These are phyloP conservation scores for Pogonocichla stellata DNA, from an alignment of 2,113 vertebrate genomes.

Conservation along the genomic window DNA sequence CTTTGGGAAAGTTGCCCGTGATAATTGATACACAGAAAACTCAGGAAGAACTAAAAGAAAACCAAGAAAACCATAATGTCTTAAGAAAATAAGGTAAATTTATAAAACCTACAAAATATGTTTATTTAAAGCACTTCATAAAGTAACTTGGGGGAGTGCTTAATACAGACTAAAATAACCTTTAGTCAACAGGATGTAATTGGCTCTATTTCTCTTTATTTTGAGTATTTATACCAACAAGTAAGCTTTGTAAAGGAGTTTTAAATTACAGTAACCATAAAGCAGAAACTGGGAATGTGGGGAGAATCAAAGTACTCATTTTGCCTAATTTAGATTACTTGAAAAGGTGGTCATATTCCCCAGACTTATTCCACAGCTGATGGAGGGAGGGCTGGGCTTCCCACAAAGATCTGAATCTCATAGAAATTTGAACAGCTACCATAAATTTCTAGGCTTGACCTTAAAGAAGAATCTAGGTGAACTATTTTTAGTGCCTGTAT, in stretches of 20 bases:
- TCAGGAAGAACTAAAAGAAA: not conserved
- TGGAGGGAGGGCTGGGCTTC: not conserved
- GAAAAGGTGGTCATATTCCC: not conserved
- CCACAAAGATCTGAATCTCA: not conserved
- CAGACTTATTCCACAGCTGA: not conserved
- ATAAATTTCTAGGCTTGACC: not conserved
- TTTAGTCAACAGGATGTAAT: not conserved
- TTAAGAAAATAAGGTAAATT: not conserved
- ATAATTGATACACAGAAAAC: not conserved
- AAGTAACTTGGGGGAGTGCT: not conserved
- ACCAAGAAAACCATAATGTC: not conserved
- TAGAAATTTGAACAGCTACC: not conserved
- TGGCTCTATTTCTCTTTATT: not conserved
- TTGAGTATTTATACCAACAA: not conserved
- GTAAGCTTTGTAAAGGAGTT: not conserved
- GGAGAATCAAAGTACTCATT: not conserved
- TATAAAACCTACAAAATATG: not conserved
- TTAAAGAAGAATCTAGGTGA: slow-evolving; percentile 4
- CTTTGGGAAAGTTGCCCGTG: not conserved
- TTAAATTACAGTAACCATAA: not conserved
- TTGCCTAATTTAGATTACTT: not conserved
- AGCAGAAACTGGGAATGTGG: not conserved
- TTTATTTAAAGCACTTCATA: not conserved
- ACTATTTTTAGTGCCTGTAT: not conserved
- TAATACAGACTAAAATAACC: not conserved